Conservation (phyloP, 2,797 vertebrate species). For the Gymnothorax javanicus region DNA sequence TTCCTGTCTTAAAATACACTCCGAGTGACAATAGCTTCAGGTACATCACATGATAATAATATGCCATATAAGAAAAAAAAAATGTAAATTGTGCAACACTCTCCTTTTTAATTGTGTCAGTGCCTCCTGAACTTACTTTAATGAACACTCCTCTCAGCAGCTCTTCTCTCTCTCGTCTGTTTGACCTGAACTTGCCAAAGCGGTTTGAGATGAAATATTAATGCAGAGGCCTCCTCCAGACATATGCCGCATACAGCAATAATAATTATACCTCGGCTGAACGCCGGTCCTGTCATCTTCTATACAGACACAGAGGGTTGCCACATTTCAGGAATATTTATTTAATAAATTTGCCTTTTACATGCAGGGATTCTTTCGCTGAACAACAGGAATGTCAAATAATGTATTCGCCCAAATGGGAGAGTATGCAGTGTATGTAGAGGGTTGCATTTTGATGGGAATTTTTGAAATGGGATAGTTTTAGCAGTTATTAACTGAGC, state of each 20-base stretch:
- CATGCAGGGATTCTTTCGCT: too few species aligned
- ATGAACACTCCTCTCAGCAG: conserved; percentile 14
- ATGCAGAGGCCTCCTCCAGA: not conserved
- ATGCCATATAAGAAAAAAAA: not conserved
- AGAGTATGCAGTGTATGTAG: too few species aligned
- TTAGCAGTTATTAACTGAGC: too few species aligned
- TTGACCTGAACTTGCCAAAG: conserved; percentile 26
- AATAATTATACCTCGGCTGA: conserved; percentile 21
- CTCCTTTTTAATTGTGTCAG: conserved; percentile 14
- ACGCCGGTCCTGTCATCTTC: conserved; percentile 8
- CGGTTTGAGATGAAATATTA: conserved; percentile 16
- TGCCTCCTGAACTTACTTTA: conserved; percentile 22
- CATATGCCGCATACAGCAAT: not conserved
- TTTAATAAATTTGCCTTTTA: too few species aligned
- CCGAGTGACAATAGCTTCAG: not conserved
- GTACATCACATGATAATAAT: not conserved
- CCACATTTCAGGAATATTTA: too few species aligned
- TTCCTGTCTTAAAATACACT: not conserved
- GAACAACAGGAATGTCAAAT: too few species aligned
- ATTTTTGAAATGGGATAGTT: too few species aligned
- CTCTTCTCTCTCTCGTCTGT: conserved; percentile 24
- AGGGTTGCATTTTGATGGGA: too few species aligned
- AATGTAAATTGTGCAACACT: not conserved
- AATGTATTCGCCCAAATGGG: too few species aligned
- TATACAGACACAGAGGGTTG: conserved; percentile 10